Conservation (phyloP, 2,888 invertebrate species). For the Homarus gammarus region DNA sequence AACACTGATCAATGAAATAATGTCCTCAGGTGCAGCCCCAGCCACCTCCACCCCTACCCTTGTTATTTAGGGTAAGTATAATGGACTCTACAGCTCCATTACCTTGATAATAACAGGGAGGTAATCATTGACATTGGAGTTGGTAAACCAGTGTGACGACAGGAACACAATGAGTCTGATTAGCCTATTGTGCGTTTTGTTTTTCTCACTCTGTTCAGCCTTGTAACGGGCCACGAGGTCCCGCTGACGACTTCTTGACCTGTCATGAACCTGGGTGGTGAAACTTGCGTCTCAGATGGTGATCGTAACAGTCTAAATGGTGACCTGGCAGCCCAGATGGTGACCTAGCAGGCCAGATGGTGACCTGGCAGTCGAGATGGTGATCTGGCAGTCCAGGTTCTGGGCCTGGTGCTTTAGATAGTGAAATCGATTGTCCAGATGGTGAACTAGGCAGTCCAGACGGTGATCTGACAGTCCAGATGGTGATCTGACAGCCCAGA, state of each 20-base stretch:
- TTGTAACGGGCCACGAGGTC: background rate
- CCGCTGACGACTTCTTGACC: background rate
- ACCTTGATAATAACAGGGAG: background rate
- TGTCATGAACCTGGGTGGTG: background rate
- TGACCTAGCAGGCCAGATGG: background rate
- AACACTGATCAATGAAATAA: constrained; percentile 9
- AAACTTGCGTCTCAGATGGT: background rate
- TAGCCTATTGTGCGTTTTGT: background rate
- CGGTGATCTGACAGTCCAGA: background rate
- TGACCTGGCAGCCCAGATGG: background rate
- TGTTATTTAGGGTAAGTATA: background rate
- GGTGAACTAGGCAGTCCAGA: background rate
- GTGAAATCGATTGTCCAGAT: background rate
- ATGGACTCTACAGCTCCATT: background rate
- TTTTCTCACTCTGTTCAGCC: too few species aligned
- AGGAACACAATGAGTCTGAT: background rate
- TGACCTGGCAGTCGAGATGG: background rate
- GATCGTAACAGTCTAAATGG: background rate
- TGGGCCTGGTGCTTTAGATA: background rate
- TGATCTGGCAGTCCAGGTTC: background rate
- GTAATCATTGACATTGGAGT: background rate
- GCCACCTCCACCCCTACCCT: background rate
- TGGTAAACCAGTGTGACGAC: background rate
- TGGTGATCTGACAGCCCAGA: background rate
- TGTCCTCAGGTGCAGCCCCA: constrained; percentile 12